Percentiles rank a stretch among this genome's conserved stretches.
These are phyloP conservation scores for Drosophila neotestacea DNA, from an alignment of 2,888 invertebrate genomes.

Conservation along the genomic window DNA sequence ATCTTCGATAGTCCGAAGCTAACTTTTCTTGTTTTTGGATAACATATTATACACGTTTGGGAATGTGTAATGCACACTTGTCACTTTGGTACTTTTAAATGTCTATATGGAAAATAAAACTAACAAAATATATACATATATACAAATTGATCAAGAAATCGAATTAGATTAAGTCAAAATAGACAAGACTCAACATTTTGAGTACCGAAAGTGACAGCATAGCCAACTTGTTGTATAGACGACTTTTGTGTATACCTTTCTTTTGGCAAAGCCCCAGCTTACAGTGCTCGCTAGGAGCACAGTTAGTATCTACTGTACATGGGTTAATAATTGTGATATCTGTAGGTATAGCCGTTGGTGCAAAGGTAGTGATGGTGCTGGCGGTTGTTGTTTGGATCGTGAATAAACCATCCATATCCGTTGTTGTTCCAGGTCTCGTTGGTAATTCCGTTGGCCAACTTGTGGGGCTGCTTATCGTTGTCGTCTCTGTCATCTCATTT, in stretches of 20 bases:
- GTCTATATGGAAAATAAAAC: slow-evolving; percentile 6
- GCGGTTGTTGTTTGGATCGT: slow-evolving; percentile 55
- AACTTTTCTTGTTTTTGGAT: not conserved
- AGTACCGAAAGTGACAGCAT: slow-evolving; percentile 49
- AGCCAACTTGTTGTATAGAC: slow-evolving; percentile 34
- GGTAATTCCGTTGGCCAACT: slow-evolving; percentile 65
- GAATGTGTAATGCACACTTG: slow-evolving; percentile 37
- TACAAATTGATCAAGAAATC: slow-evolving; percentile 31
- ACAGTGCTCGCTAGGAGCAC: slow-evolving; percentile 88
- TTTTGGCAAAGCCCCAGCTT: slow-evolving; percentile 87
- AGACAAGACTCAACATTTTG: slow-evolving; percentile 24
- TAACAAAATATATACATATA: slow-evolving; percentile 23
- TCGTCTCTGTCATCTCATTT: slow-evolving; percentile 75
- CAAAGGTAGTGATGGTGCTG: slow-evolving; percentile 39
- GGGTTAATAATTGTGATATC: slow-evolving; percentile 83
- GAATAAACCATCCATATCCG: slow-evolving; percentile 66
- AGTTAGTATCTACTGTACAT: slow-evolving; percentile 88
- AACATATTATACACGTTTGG: slow-evolving; percentile 40
- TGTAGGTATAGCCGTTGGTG: slow-evolving; percentile 67
- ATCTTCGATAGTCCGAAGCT: slow-evolving; percentile 24
- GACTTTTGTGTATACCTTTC: slow-evolving; percentile 83
- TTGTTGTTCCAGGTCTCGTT: slow-evolving; percentile 74
- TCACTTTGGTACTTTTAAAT: slow-evolving; percentile 46
- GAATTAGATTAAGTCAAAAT: not conserved
- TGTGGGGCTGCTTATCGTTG: slow-evolving; percentile 58